phyloP scores from a whole-genome alignment of 2,797 vertebrate genomes.

The Takifugu ocellatus region DNA sequence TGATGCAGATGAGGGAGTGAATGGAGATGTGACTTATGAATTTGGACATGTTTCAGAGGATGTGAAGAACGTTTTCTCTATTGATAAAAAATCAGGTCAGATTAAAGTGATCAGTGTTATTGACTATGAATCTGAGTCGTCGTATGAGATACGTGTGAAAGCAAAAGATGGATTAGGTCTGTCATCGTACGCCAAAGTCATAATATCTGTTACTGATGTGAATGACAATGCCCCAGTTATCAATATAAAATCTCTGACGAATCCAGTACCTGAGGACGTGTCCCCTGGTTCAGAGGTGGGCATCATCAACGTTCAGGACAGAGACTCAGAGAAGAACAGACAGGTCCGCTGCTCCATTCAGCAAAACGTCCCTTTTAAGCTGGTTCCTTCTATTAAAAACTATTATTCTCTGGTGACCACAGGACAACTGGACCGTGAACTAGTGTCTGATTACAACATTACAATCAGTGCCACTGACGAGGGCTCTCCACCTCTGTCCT shows the following conservation, averaged over 20 bases:
- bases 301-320: constrained; percentile 68
- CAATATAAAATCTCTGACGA: constrained; percentile 66
- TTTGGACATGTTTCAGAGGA: constrained; percentile 51
- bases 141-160: constrained; percentile 70
- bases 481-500: too few species aligned
- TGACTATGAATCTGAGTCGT: constrained; percentile 59
- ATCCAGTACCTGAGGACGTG: constrained; percentile 66
- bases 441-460: too few species aligned
- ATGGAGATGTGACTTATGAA: constrained; percentile 8
- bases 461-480: too few species aligned
- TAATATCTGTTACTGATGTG: constrained; percentile 70
- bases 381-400: not conserved
- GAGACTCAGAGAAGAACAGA: constrained; percentile 67
- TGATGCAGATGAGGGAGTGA: constrained; percentile 6
- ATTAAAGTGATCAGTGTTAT: constrained; percentile 36
- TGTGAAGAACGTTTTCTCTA: constrained; percentile 35
- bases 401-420: too few species aligned
- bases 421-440: too few species aligned
- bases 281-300: constrained; percentile 60
- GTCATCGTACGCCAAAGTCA: constrained; percentile 54
- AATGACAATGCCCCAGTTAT: constrained; percentile 78
- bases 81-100: constrained; percentile 33
- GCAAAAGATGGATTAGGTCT: constrained; percentile 73
- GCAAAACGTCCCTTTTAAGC: constrained; percentile 19
- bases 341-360: constrained; percentile 42